Evolutionary conservation across 2,113 vertebrate species (phyloP), one percentile per base, ranked within the genome.

Genomic region (Spea multiplicata): DNA sequence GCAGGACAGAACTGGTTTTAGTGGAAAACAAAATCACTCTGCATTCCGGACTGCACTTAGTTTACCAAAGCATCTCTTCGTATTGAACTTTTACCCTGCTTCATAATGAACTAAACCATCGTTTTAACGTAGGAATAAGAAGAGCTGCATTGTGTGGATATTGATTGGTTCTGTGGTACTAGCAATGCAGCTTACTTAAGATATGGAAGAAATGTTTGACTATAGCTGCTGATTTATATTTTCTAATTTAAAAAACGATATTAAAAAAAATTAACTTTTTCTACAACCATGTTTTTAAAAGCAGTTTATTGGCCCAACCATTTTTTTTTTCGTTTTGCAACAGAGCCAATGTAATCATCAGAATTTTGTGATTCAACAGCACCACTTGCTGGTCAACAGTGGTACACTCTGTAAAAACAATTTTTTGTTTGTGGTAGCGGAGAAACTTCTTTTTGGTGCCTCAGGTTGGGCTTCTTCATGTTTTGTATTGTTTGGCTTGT

Each of bases 301-400:
- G 45, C 46, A 68, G 14, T 10, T 48, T 47, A 10, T 9, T 68
- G 45, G 12, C 66, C 66, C 12, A 14, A 49, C 14, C 49, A 13
- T 49, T 50, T 48, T 70, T 14, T 70, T 50, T 70, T 70, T 59
- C 10, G 1, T 53, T 70, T 70, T 70, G 67, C 50, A 46, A 70
- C 30, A 30, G 45, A 68, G 10, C 1, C 6, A 46, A 70, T 2
- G 67, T 16, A 50, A 50, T 16, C 17, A 44, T 70, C 48, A 17
- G 67, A n/a, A 50, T 70, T n/a, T 70, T 14, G n/a, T 59, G 55
- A 59, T 13, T 73, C n/a, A 73, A 73, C 72, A 83, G 77, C 85
- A 48, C 85, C 87, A 84, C 88, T 87, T 84, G 81, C 87, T 89
- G 91, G 85, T 80, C 80, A 78, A 76, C 68, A 30, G 71, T 86